phyloP scores from a whole-genome alignment of 2,113 vertebrate genomes.

The Pelecanus crispus region DNA sequence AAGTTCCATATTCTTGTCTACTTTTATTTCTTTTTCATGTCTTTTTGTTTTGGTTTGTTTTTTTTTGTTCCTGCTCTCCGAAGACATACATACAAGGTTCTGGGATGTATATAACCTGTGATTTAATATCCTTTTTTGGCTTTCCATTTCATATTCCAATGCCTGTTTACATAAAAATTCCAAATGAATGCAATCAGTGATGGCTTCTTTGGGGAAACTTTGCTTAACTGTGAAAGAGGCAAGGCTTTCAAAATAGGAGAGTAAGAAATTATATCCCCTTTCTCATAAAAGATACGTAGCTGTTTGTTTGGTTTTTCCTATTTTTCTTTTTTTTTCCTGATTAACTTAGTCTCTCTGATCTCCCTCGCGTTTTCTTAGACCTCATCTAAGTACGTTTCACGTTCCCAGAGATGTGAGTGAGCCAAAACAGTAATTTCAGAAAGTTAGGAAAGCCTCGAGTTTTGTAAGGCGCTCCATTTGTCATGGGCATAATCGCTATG shows the following conservation, averaged over 20 bases:
- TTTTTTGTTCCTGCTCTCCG: neutral
- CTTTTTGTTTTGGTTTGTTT: neutral
- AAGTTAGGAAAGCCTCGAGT: neutral
- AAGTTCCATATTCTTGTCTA: neutral
- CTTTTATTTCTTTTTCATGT: neutral
- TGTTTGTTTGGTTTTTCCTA: neutral
- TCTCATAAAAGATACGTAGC: neutral
- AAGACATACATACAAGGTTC: neutral
- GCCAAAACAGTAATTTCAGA: neutral
- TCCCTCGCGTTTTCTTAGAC: neutral
- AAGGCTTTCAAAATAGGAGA: neutral
- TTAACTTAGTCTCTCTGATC: neutral
- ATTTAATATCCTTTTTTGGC: neutral
- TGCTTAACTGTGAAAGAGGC: neutral
- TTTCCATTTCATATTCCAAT: neutral
- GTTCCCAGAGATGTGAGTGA: neutral
- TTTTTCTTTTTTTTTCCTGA: fast-evolving
- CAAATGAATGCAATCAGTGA: neutral
- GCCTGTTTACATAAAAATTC: neutral
- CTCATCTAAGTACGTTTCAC: neutral
- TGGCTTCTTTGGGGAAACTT: neutral
- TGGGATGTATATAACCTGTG: neutral
- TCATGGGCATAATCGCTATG: fast-evolving
- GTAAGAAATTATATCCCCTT: neutral
- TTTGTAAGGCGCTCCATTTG: neutral